Evolutionary conservation across 2,888 invertebrate genomes (phyloP), one percentile per base, ranked within the genome.

Genomic region (Brachycybe producta): DNA sequence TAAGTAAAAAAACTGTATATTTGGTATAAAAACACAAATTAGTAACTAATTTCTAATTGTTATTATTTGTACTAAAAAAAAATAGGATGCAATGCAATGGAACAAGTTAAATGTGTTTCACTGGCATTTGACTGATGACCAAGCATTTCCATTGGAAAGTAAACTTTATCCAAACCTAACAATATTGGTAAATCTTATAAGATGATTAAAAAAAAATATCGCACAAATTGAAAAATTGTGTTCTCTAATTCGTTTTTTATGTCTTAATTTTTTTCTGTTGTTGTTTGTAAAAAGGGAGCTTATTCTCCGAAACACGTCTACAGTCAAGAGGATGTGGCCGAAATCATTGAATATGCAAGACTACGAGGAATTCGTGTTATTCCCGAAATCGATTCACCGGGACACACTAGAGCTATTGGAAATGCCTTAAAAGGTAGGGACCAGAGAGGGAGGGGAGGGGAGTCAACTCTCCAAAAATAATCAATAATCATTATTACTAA

Each of bases 311-410:
- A 71, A 1, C 70, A 75, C 62, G 69, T 81, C 2, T 87, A 87
- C 64, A 74, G 77, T 0, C 74, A 70, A 52, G 64, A 67, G 2
- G 77, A 84, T 59, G 73, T 88, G 1, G 65, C 70, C 21, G 79
- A 80, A 19, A 70, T 92, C 32, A 80, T 84, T 3, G 72, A 76
- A 28, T 90, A 84, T 64, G 91, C 85, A 0, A 75, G 78, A 55
- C 64, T 77, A 27, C 74, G 86, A 41, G 94, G 92, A 0, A 79
- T 94, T 48, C 75, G 87, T 35, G 81, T 94, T 8, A 64, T 94
- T 60, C 91, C 92, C 0, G 94, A 94, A 70, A 84, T 90, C 61
- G 90, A 91, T 66, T 85, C 86, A 48, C 91, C 91, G 1, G 86
- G 87, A 53, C 88, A 88, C 64, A 54, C 52, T 26, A 27, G 52